These are phyloP conservation scores for Chaetoderma sp. DNA, from an alignment of 2,888 invertebrate species.

Conservation along the genomic window DNA sequence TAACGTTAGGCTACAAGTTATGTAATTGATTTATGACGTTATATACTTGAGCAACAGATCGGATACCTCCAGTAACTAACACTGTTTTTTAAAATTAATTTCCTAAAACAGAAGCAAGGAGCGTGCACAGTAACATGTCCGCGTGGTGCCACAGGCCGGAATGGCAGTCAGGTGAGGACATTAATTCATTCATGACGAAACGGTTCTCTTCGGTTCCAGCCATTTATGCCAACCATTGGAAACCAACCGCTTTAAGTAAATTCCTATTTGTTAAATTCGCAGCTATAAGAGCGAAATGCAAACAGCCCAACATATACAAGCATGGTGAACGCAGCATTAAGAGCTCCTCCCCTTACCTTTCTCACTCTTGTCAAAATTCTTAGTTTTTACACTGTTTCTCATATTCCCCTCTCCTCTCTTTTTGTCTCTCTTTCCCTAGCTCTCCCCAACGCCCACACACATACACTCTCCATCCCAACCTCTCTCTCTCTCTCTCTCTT, in stretches of 20 bases:
- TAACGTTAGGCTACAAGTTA: too few relatives aligned
- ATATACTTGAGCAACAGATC: not conserved
- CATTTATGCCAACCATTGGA: slow-evolving; percentile 38
- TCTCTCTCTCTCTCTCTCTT: slow-evolving; percentile 20
- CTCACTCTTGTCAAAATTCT: slow-evolving; percentile 12
- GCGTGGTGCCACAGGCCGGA: slow-evolving; percentile 30
- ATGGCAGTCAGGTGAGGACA: not conserved
- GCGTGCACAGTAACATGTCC: slow-evolving; percentile 41
- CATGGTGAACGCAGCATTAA: too few relatives aligned
- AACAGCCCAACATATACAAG: too few relatives aligned
- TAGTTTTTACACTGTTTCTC: slow-evolving; percentile 10
- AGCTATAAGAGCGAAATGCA: too few relatives aligned
- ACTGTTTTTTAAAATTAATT: too few relatives aligned
- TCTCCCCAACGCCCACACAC: slow-evolving; percentile 19
- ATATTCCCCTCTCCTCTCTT: too few relatives aligned
- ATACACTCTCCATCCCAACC: too few relatives aligned
- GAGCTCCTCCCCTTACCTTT: too few relatives aligned
- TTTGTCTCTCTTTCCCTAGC: too few relatives aligned
- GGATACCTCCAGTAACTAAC: not conserved
- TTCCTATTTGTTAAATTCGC: too few relatives aligned
- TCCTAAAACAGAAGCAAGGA: slow-evolving; percentile 1
- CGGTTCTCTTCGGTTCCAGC: too few relatives aligned
- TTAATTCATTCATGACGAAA: too few relatives aligned
- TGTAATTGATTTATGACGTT: not conserved
- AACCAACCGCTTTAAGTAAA: slow-evolving; percentile 35